Evolutionary conservation across 2,888 invertebrate genomes (phyloP), one percentile per base, ranked within the genome.

Genomic region (Nycteola revayana): DNA sequence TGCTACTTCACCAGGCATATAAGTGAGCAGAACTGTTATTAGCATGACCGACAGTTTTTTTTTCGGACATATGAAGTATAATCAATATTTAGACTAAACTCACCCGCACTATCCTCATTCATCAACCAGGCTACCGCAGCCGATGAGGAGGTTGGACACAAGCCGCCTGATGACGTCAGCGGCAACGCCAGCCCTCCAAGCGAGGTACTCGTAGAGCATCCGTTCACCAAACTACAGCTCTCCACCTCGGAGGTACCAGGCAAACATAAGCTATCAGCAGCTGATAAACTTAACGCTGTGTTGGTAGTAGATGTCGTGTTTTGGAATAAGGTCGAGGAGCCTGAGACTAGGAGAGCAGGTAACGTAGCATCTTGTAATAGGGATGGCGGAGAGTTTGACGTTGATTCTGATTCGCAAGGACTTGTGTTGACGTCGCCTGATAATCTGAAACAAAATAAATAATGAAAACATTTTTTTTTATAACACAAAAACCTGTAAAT

Each of bases 371-470:
- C 86, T 49, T 86, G 87, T 10, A 87, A 78, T 18, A 86, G 51
- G 9, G 84, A 82, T 28, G 81, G 84, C 14, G 92, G 92, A 4
- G 92, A 91, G 50, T 91, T 90, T 45, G 92, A 92, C 6, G 91
- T 91, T 9, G 91, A 92, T 59, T 91, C 91, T 11, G 91, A 91
- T 69, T 91, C 91, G 72, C 90, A 90, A 5, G 92, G 92, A 58
- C 92, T 87, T 55, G 86, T 60, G 76, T 87, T 84, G 79, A 81
- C 66, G 64, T 87, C 88, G 44, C 75, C 74, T 49, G 89, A 86
- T 58, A 89, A 61, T 69, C 89, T 89, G 77, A 0, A 76, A 77
- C 18, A 48, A 45, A 44, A 31, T 31, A 25, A 28, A 32, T 10
- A 37, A 20, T n/a, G n/a, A n/a, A n/a, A n/a, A n/a, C n/a, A n/a